Percentiles rank a stretch among this genome's conserved stretches.
These are phyloP conservation scores for Epinephelus cyanopodus DNA, from an alignment of 2,113 vertebrate species.

Conservation along the genomic window DNA sequence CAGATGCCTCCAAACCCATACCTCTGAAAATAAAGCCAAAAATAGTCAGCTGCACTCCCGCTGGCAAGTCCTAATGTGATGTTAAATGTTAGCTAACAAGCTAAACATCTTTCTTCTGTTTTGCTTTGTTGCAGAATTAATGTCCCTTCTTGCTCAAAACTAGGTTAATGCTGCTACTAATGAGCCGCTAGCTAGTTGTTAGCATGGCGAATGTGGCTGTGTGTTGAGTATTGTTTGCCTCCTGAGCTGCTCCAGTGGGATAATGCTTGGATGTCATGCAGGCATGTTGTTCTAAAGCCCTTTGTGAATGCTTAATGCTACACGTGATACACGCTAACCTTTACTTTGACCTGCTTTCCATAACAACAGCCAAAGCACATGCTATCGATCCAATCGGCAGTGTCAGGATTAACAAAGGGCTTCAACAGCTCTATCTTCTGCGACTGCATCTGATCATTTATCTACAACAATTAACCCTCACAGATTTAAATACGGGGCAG, in stretches of 20 bases:
- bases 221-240: slow-evolving; percentile 8
- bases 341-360: slow-evolving; percentile 23
- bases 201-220: neutral
- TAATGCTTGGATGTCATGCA: slow-evolving; percentile 21
- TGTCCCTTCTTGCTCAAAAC: neutral
- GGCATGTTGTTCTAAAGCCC: slow-evolving; percentile 31
- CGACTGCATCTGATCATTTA: slow-evolving; percentile 1
- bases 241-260: neutral
- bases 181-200: slow-evolving; percentile 7
- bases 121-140: neutral
- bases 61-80: slow-evolving; percentile 15
- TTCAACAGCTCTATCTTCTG: neutral
- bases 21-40: slow-evolving; percentile 51
- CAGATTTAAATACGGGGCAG: neutral
- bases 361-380: slow-evolving; percentile 21
- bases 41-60: slow-evolving; percentile 26
- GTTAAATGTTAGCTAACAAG: slow-evolving; percentile 2
- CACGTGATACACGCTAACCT: slow-evolving; percentile 23
- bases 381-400: slow-evolving; percentile 27
- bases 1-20: slow-evolving; percentile 69
- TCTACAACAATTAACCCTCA: slow-evolving; percentile 13
- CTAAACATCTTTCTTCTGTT: slow-evolving; percentile 1
- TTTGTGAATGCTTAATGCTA: slow-evolving; percentile 30
- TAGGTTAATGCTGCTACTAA: neutral
- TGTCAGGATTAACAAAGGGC: slow-evolving; percentile 6